Evolutionary conservation across 2,113 vertebrate species (phyloP).

Genomic region (Melanocharis versteri): DNA sequence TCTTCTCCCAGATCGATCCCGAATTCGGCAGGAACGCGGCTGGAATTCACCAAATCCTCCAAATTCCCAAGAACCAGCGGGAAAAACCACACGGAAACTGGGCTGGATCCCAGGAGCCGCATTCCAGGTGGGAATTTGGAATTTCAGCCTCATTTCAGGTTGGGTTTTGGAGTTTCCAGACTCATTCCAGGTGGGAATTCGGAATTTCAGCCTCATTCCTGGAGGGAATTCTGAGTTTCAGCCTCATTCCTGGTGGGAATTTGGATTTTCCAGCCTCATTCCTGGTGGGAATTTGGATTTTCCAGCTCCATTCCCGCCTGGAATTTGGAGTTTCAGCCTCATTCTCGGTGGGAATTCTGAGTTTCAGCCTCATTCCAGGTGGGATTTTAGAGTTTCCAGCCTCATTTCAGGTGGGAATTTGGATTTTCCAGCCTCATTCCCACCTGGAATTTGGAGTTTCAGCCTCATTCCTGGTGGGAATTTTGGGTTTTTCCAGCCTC

Average conservation of each 20-base stretch:
- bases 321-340: too few species aligned
- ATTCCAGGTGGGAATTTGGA: not conserved
- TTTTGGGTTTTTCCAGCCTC: too few species aligned
- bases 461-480: too few species aligned
- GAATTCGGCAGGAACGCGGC: rapidly evolving
- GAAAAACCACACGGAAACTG: not conserved
- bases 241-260: not conserved
- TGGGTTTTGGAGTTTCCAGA: not conserved
- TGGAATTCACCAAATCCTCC: not conserved
- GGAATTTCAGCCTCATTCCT: not conserved
- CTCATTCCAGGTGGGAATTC: not conserved
- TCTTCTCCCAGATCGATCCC: not conserved
- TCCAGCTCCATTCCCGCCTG: too few species aligned
- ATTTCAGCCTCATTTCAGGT: not conserved
- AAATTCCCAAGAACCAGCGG: not conserved
- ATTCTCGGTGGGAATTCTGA: too few species aligned
- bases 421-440: too few species aligned
- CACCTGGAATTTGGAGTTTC: too few species aligned
- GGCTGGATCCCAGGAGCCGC: not conserved
- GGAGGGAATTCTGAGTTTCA: not conserved
- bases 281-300: too few species aligned
- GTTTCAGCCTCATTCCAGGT: too few species aligned
- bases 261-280: too few species aligned
- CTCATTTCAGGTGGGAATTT: too few species aligned
- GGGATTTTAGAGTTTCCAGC: too few species aligned